Conservation (phyloP, 2,113 vertebrate genomes). For the Setophaga kirtlandii region DNA sequence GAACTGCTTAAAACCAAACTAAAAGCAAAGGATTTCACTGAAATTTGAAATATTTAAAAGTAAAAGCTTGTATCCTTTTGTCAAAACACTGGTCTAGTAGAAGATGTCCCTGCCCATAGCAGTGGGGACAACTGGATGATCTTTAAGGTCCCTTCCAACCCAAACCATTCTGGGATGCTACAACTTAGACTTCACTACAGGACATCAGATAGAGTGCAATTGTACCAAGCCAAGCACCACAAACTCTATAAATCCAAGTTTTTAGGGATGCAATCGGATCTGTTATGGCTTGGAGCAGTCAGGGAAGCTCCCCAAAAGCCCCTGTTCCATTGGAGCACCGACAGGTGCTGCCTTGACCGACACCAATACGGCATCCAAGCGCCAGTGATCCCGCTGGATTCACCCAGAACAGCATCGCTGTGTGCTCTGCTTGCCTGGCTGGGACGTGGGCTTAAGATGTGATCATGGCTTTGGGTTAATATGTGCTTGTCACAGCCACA, state of each 20-base stretch:
- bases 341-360: neutral
- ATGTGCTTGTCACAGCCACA: neutral
- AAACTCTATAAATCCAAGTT: neutral
- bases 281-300: neutral
- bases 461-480: neutral
- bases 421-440: neutral
- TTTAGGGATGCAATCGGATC: neutral
- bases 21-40: neutral
- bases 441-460: neutral
- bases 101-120: neutral
- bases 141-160: neutral
- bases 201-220: neutral
- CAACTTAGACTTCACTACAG: neutral
- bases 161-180: neutral
- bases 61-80: neutral
- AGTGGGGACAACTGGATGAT: neutral
- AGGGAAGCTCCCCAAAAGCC: neutral
- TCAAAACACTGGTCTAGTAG: neutral
- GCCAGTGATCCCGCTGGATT: rapidly evolving
- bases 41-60: neutral
- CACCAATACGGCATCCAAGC: rapidly evolving
- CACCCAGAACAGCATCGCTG: rapidly evolving
- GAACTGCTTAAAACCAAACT: neutral
- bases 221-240: neutral
- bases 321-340: rapidly evolving